phyloP scores from a whole-genome alignment of 2,888 invertebrate species.

The Syrista parreyssii region DNA sequence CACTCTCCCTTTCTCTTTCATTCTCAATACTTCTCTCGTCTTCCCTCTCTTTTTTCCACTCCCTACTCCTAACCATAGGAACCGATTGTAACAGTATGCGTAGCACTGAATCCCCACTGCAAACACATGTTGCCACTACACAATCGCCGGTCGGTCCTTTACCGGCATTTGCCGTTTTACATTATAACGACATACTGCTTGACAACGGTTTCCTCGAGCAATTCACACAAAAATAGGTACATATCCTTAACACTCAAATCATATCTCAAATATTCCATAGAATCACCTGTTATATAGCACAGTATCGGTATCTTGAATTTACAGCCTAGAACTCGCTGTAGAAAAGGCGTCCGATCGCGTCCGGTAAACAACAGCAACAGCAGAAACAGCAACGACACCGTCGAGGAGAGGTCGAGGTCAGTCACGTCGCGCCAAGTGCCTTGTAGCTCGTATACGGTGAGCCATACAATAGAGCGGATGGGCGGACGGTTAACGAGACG shows the following conservation, averaged over 20 bases:
- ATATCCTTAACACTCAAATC: neutral
- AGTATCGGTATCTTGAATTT: neutral
- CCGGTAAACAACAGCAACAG: neutral
- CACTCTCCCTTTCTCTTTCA: slow-evolving; percentile 6
- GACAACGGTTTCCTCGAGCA: neutral
- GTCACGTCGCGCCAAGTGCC: neutral
- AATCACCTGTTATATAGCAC: neutral
- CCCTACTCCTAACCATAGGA: neutral
- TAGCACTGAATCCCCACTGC: neutral
- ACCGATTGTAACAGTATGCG: neutral
- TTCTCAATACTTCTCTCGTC: neutral
- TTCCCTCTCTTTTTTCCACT: slow-evolving; percentile 6
- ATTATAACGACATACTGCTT: neutral
- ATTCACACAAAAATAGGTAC: neutral
- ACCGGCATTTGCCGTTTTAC: neutral
- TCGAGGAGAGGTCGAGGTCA: neutral
- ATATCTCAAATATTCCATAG: neutral
- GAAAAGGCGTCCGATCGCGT: neutral
- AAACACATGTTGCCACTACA: neutral
- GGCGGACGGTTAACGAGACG: slow-evolving; percentile 56
- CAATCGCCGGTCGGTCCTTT: neutral
- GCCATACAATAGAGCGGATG: neutral
- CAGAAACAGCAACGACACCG: neutral
- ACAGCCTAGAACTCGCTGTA: neutral
- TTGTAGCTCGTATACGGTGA: neutral